Evolutionary conservation across 2,797 vertebrate genomes (phyloP).

Genomic region (Mareca strepera): DNA sequence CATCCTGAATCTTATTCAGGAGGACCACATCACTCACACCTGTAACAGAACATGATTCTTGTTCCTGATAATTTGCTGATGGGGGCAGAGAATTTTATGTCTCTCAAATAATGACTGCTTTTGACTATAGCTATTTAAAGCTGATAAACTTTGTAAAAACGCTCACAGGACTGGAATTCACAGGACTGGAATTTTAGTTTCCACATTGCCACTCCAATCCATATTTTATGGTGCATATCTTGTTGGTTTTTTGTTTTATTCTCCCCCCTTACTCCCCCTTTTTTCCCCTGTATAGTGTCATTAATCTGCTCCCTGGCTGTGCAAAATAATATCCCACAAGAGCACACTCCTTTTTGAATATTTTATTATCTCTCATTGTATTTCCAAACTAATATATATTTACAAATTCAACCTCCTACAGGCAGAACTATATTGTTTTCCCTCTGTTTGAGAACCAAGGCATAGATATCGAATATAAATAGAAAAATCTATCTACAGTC

Average conservation of each 20-base stretch:
- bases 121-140: background rate
- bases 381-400: constrained; percentile 82
- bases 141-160: constrained; percentile 34
- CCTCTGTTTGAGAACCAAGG: constrained; percentile 60
- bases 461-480: constrained; percentile 61
- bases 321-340: constrained; percentile 79
- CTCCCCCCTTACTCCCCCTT: too few species aligned
- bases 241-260: constrained; percentile 20
- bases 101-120: background rate
- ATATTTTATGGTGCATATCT: constrained; percentile 76
- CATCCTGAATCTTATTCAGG: background rate
- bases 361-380: constrained; percentile 81
- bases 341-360: constrained; percentile 80
- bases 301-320: constrained; percentile 83
- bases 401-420: constrained; percentile 81
- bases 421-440: constrained; percentile 78
- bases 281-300: constrained; percentile 62
- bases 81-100: background rate
- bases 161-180: background rate
- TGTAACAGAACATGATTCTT: background rate
- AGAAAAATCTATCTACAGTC: constrained; percentile 66
- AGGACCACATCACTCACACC: background rate
- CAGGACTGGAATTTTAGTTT: constrained; percentile 43
- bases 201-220: constrained; percentile 55
- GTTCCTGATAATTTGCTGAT: background rate